Conservation (phyloP, 1,140 invertebrate genomes). For the Pachypsylla venusta region DNA sequence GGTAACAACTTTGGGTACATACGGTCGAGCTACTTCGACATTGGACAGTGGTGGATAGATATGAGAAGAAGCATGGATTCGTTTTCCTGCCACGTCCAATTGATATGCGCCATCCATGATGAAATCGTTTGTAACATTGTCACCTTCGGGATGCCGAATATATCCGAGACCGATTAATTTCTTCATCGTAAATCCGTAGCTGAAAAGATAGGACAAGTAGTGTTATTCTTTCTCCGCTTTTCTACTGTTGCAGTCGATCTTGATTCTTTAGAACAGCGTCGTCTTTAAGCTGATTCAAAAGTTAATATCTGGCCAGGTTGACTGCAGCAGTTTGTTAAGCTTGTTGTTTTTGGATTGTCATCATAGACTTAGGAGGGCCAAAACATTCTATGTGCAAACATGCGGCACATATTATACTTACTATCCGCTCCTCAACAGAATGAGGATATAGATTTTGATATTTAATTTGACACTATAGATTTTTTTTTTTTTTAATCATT, state of each 20-base stretch:
- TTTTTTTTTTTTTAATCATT: neutral
- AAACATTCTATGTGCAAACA: too few species aligned
- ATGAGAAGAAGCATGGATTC: conserved; percentile 43
- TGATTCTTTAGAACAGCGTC: too few species aligned
- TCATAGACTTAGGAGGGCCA: too few species aligned
- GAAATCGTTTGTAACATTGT: conserved; percentile 42
- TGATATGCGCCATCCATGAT: conserved; percentile 45
- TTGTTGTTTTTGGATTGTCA: too few species aligned
- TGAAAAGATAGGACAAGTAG: conserved; percentile 27
- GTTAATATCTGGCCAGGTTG: too few species aligned
- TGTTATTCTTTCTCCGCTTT: neutral
- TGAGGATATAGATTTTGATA: conserved; percentile 5
- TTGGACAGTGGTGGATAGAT: conserved; percentile 35
- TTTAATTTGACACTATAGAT: conserved; percentile 7
- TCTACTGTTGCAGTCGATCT: too few species aligned
- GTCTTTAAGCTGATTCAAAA: too few species aligned
- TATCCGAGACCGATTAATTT: conserved; percentile 50
- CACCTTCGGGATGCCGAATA: conserved; percentile 34
- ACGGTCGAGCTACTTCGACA: neutral
- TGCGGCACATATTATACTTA: conserved; percentile 15
- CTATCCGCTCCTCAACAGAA: conserved; percentile 6
- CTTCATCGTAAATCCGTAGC: conserved; percentile 46
- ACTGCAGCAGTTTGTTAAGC: too few species aligned
- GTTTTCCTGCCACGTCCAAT: conserved; percentile 47
- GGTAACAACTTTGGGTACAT: neutral